Conservation (phyloP, 2,113 vertebrate genomes). For the Pteropus alecto region DNA sequence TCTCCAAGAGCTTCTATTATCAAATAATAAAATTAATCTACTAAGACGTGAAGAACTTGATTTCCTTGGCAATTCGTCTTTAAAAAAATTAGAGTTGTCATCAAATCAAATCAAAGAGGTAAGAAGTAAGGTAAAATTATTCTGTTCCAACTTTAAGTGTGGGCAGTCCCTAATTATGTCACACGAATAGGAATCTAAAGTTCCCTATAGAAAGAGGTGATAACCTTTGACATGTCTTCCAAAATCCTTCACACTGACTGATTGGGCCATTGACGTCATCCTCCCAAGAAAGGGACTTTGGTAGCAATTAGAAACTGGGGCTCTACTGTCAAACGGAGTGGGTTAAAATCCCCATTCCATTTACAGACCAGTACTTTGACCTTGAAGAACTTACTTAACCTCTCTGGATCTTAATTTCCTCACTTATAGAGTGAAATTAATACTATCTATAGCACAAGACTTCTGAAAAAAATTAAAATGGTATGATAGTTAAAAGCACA, state of each 20-base stretch:
- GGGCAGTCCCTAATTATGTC: not conserved
- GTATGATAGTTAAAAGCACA: not conserved
- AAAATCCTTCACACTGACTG: not conserved
- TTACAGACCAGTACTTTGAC: not conserved
- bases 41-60: slow-evolving; percentile 87
- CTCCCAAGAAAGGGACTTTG: not conserved
- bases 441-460: not conserved
- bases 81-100: slow-evolving; percentile 89
- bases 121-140: slow-evolving; percentile 51
- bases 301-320: not conserved
- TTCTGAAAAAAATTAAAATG: not conserved
- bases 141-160: not conserved
- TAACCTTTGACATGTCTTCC: not conserved
- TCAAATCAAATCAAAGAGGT: slow-evolving; percentile 88
- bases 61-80: slow-evolving; percentile 86
- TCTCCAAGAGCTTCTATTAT: slow-evolving; percentile 85
- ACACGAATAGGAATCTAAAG: not conserved
- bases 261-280: fast-evolving
- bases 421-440: not conserved
- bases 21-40: slow-evolving; percentile 83
- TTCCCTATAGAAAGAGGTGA: not conserved
- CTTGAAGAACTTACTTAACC: not conserved
- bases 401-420: not conserved
- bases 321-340: not conserved
- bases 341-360: not conserved